Evolutionary conservation across 1,140 invertebrate species (phyloP).

Genomic region (honey bee (Apis mellifera)): Amel_HAv3.1 CM009936.2:628001-628500

Average conservation of each 20-base stretch:
- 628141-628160: neutral
- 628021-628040: neutral
- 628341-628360: neutral
- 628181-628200: neutral
- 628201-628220: neutral
- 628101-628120: neutral
- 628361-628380: neutral
- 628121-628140: neutral
- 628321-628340: neutral
- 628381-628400: neutral
- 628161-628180: neutral
- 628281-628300: neutral
- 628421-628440: slow-evolving; percentile 9
- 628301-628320: neutral
- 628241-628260: neutral
- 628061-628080: neutral
- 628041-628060: neutral
- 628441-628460: slow-evolving; percentile 2
- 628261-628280: neutral
- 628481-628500: slow-evolving; percentile 5
- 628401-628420: neutral
- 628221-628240: neutral
- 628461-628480: neutral
- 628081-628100: neutral
- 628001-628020: neutral